These are phyloP conservation scores for Muricea muricata DNA, from an alignment of 92 coral and sea anemone genomes.

Conservation along the genomic window DNA sequence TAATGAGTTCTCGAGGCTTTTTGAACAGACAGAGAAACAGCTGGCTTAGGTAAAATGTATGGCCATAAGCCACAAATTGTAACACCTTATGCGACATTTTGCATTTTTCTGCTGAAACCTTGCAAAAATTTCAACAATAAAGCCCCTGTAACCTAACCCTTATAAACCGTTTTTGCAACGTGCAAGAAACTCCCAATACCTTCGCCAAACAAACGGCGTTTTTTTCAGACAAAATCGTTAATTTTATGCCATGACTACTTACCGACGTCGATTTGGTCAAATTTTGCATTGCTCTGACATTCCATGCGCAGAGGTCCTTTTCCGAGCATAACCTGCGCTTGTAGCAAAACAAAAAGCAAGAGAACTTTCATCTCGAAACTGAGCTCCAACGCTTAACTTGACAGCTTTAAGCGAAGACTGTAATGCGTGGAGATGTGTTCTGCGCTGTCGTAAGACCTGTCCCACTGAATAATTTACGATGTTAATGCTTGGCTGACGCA, in stretches of 20 bases:
- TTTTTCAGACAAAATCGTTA: background rate
- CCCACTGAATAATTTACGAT: background rate
- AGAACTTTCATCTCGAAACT: background rate
- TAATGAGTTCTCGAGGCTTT: no score
- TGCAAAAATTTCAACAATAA: no score
- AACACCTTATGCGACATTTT: no score
- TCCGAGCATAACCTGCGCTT: background rate
- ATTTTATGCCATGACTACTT: background rate
- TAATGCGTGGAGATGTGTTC: background rate
- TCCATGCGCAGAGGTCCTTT: background rate
- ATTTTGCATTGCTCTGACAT: background rate
- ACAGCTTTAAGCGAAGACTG: background rate
- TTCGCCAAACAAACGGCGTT: background rate
- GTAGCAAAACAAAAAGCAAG: background rate
- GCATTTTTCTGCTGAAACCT: no score
- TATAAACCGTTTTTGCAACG: no score
- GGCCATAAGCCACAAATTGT: no score
- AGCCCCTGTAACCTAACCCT: no score
- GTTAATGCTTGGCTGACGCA: background rate
- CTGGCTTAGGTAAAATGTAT: no score
- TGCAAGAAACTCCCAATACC: background rate
- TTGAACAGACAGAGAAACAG: no score
- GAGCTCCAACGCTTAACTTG: no score
- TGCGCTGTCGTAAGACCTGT: background rate
- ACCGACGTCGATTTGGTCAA: background rate